Conservation (phyloP, 2,797 vertebrate genomes). For the Glossophaga mutica region DNA sequence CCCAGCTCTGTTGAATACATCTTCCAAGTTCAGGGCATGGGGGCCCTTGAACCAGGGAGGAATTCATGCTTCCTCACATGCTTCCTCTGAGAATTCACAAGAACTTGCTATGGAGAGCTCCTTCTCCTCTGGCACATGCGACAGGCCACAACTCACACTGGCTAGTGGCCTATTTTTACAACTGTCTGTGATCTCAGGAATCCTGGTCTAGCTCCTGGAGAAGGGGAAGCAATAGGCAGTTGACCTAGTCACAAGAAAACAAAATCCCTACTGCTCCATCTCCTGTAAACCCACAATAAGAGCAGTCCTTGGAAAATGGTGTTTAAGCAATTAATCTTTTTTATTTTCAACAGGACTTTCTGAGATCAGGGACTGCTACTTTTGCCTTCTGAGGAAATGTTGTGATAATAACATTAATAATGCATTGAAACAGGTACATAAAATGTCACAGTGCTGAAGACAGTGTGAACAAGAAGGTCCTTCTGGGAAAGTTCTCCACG, state of each 20-base stretch:
- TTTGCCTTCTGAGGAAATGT: not conserved
- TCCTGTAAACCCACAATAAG: not conserved
- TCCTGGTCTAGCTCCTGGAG: not conserved
- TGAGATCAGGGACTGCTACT: not conserved
- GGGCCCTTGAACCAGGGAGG: not conserved
- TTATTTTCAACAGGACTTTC: not conserved
- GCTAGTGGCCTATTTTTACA: not conserved
- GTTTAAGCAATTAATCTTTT: not conserved
- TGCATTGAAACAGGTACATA: not conserved
- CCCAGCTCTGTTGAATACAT: not conserved
- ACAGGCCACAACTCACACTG: not conserved
- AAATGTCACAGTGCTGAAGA: not conserved
- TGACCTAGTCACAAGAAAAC: not conserved
- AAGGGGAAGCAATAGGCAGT: not conserved
- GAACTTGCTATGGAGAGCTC: not conserved
- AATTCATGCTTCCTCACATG: not conserved
- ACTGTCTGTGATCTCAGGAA: not conserved
- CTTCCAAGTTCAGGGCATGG: not conserved
- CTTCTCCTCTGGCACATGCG: not conserved
- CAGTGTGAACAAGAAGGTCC: not conserved
- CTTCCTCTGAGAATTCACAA: not conserved
- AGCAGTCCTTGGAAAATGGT: not conserved
- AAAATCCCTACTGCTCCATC: not conserved
- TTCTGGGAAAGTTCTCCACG: not conserved
- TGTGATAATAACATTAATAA: slow-evolving; percentile 7